These are phyloP conservation scores for Takifugu bimaculatus DNA, from an alignment of 2,113 vertebrate species.

Conservation along the genomic window DNA sequence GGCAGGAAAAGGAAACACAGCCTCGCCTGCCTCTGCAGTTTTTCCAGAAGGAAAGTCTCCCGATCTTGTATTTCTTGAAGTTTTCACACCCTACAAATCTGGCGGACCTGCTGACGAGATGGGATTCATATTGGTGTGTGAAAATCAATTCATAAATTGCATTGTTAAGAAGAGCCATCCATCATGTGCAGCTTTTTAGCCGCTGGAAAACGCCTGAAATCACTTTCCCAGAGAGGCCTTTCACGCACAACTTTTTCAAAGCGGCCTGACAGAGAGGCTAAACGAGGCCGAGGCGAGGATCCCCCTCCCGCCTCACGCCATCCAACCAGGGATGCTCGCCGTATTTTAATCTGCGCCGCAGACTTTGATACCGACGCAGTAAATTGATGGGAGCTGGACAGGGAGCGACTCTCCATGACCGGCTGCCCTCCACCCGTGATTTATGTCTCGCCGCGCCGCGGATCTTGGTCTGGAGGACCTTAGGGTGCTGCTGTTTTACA, in stretches of 20 bases:
- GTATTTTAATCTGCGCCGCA: background rate
- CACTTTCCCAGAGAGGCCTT: background rate
- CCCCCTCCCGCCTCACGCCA: too few species aligned
- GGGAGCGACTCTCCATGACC: constrained; percentile 52
- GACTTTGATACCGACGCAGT: constrained; percentile 23
- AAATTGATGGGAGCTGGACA: constrained; percentile 22
- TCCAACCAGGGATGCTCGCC: too few species aligned
- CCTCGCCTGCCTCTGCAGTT: background rate
- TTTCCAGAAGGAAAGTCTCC: constrained; percentile 1
- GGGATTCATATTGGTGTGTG: background rate
- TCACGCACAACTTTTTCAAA: background rate
- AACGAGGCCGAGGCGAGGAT: too few species aligned
- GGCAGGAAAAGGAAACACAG: too few species aligned
- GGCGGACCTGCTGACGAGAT: background rate
- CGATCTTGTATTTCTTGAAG: background rate
- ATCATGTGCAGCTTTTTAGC: background rate
- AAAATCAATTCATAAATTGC: constrained; percentile 9
- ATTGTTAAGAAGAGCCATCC: background rate
- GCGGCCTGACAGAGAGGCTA: too few species aligned
- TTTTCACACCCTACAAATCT: background rate
- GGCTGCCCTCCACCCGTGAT: constrained; percentile 44
- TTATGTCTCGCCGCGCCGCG: constrained; percentile 25
- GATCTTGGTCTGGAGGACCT: constrained; percentile 20
- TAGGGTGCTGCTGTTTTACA: too few species aligned
- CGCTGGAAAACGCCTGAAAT: background rate